Conservation (phyloP, 2,888 invertebrate genomes). For the Dendrolimus houi region DNA sequence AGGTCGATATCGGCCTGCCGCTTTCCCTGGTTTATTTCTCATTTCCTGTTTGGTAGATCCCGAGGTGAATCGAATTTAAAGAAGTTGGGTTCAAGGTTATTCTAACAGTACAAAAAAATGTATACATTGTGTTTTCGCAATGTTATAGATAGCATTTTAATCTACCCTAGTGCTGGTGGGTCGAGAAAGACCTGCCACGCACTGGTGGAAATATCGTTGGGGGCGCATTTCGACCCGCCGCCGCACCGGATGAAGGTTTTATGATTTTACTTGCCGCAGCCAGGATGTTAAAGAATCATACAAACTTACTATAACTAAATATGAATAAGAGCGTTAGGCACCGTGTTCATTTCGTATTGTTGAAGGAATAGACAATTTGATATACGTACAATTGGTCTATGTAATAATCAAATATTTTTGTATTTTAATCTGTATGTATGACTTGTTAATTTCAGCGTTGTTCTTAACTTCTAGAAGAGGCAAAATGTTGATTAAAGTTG, state of each 20-base stretch:
- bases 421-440: background rate
- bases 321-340: too few species aligned
- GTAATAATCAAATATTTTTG: background rate
- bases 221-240: too few species aligned
- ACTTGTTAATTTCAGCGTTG: constrained; percentile 10
- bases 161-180: too few species aligned
- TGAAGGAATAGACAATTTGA: too few species aligned
- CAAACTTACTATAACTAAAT: too few species aligned
- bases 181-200: too few species aligned
- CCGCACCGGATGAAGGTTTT: too few species aligned
- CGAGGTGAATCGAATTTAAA: constrained; percentile 12
- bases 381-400: background rate
- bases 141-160: background rate
- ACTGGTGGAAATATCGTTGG: too few species aligned
- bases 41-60: constrained; percentile 16
- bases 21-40: constrained; percentile 10
- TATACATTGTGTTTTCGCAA: constrained; percentile 3
- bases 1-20: constrained; percentile 15
- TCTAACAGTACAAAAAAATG: constrained; percentile 11
- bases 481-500: constrained; percentile 12
- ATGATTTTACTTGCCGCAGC: too few species aligned
- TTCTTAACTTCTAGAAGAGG: constrained; percentile 19
- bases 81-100: constrained; percentile 11
- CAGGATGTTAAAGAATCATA: too few species aligned
- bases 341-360: too few species aligned